Percentiles rank a stretch among this genome's conserved stretches.
Conservation (phyloP, 30 jellyfish, hydroid and myxozoan genomes). For the Aurelia aurita region DNA sequence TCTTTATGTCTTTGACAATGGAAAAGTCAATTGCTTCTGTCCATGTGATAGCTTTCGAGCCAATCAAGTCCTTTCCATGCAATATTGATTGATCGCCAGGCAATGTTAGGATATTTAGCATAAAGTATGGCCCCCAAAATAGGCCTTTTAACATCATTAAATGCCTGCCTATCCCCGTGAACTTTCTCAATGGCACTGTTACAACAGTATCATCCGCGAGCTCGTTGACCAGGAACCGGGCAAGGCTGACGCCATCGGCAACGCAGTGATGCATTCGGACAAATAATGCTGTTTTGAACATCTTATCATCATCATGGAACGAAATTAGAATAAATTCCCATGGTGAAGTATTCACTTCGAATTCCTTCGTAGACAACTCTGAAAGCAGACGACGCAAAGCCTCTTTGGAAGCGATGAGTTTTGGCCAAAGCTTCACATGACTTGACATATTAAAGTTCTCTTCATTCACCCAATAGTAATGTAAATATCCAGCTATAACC, state of each 20-base stretch:
- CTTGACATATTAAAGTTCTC: constrained; percentile 41
- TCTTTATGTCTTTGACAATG: constrained; percentile 71
- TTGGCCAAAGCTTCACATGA: constrained; percentile 71
- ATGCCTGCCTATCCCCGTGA: constrained; percentile 56
- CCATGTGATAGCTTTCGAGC: constrained; percentile 79
- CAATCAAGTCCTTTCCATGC: constrained; percentile 63
- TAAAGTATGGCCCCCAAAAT: constrained; percentile 66
- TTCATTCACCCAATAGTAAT: constrained; percentile 79
- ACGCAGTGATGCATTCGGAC: constrained; percentile 84
- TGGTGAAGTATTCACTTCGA: constrained; percentile 68
- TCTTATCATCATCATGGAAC: constrained; percentile 49
- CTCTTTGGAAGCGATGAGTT: constrained; percentile 26
- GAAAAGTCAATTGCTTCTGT: constrained; percentile 70
- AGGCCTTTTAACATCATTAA: constrained; percentile 66
- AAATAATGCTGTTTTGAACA: constrained; percentile 59
- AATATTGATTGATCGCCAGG: constrained; percentile 61
- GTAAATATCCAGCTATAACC: constrained; percentile 49
- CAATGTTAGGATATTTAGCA: constrained; percentile 48
- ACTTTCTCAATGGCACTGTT: constrained; percentile 64
- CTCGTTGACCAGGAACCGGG: constrained; percentile 57
- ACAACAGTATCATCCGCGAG: constrained; percentile 60
- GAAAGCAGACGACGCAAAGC: constrained; percentile 44
- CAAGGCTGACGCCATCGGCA: constrained; percentile 87
- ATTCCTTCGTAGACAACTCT: constrained; percentile 46
- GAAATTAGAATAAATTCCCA: constrained; percentile 82